A percentile compares a stretch with the other conserved stretches of the same genome.
phyloP scores from a whole-genome alignment of 2,797 vertebrate species.

The Somateria mollissima region DNA sequence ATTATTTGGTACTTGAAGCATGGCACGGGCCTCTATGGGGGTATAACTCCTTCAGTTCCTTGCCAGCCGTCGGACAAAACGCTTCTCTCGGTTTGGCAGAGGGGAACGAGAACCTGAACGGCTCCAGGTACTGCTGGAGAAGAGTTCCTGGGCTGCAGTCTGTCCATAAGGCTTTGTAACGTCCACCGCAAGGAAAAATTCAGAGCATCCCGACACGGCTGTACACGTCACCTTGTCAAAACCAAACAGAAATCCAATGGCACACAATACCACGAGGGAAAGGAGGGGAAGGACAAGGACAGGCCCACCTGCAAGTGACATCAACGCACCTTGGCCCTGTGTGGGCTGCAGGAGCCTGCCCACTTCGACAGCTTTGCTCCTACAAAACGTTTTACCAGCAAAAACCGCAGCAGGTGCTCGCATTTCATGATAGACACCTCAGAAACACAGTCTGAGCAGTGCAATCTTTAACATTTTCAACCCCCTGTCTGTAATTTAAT shows the following conservation, averaged over 20 bases:
- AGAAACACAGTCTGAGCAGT: neutral
- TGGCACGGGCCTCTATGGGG: neutral
- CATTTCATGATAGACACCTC: neutral
- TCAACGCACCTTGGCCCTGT: neutral
- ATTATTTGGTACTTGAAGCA: conserved; percentile 46
- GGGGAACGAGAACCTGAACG: conserved; percentile 57
- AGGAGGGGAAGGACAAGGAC: neutral
- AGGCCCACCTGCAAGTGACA: neutral
- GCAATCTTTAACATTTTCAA: neutral
- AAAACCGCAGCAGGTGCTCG: neutral
- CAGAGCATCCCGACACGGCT: neutral
- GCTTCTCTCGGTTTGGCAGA: conserved; percentile 34
- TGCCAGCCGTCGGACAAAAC: conserved; percentile 8
- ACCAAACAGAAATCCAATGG: fast-evolving
- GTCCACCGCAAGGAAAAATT: neutral
- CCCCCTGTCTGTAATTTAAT: neutral
- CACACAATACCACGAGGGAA: neutral
- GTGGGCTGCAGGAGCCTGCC: neutral
- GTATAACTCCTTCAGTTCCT: neutral
- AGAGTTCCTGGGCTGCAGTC: conserved; percentile 25
- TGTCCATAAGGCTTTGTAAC: neutral
- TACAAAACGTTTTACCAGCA: neutral
- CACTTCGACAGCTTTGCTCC: neutral
- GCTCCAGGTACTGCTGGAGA: conserved; percentile 23
- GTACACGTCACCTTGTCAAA: neutral